Evolutionary conservation across 2,797 vertebrate genomes (phyloP).

Genomic region (Iguana delicatissima): DNA sequence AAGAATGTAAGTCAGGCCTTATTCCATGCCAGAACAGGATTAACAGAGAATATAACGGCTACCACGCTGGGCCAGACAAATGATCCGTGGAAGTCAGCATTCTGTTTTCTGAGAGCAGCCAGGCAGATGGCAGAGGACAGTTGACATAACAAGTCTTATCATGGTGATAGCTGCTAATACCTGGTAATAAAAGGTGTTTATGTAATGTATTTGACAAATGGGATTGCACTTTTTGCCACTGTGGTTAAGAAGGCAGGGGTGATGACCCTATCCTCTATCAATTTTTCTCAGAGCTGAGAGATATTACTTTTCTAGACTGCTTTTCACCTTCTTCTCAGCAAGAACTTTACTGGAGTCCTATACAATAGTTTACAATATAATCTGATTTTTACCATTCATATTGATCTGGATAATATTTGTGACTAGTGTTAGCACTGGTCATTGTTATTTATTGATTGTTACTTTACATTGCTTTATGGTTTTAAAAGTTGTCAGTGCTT

Average conservation of each 20-base stretch:
- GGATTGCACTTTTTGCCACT: background rate
- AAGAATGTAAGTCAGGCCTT: slow-evolving; percentile 19
- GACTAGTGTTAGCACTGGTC: too few species aligned
- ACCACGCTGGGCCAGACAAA: background rate
- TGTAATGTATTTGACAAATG: background rate
- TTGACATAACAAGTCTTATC: background rate
- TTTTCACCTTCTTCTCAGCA: too few species aligned
- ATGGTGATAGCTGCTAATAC: background rate
- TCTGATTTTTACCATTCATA: too few species aligned
- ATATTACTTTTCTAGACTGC: too few species aligned
- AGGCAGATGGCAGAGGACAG: background rate
- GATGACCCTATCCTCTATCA: background rate
- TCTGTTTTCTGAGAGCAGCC: background rate
- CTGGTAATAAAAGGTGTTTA: background rate
- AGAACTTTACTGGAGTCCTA: too few species aligned
- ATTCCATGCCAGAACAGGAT: background rate
- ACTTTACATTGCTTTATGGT: too few species aligned
- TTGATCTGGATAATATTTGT: too few species aligned
- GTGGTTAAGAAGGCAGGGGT: background rate
- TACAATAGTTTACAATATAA: too few species aligned
- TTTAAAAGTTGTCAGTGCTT: background rate
- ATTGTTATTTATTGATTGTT: too few species aligned
- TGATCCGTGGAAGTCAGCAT: background rate
- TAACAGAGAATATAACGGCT: background rate
- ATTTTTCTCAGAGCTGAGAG: background rate